phyloP scores from a whole-genome alignment of 2,888 invertebrate genomes.

The Geotrupes spiniger region DNA sequence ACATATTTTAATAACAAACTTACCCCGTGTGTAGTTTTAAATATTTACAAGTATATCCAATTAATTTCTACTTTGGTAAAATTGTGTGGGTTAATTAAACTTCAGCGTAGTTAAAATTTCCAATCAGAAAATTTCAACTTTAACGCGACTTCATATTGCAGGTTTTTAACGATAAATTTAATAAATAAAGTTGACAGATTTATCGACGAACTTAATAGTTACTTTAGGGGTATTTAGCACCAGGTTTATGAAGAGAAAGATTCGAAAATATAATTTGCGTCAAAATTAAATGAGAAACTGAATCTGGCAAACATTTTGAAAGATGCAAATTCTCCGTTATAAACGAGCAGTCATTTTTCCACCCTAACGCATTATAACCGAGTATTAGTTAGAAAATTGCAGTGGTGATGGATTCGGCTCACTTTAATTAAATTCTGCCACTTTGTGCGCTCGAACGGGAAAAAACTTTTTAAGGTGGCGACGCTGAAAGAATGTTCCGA shows the following conservation, averaged over 20 bases:
- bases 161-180: no score
- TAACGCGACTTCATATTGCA: no score
- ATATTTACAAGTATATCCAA: no score
- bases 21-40: no score
- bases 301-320: slow-evolving; percentile 26
- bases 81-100: no score
- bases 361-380: slow-evolving; percentile 35
- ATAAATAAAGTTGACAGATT: no score
- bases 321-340: slow-evolving; percentile 40
- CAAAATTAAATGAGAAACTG: slow-evolving; percentile 24
- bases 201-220: no score
- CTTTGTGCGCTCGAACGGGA: slow-evolving; percentile 25
- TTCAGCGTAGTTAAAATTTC: no score
- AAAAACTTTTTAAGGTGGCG: slow-evolving; percentile 27
- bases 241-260: background rate
- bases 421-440: slow-evolving; percentile 42
- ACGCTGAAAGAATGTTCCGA: slow-evolving; percentile 20
- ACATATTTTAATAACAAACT: no score
- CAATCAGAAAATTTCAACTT: no score
- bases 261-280: slow-evolving; percentile 18
- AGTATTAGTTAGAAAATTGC: slow-evolving; percentile 41
- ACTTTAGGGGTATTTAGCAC: no score
- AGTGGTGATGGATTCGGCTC: slow-evolving; percentile 38
- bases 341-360: slow-evolving; percentile 41
- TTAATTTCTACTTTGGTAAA: no score